A percentile compares a stretch with the other conserved stretches of the same genome.
phyloP scores from a whole-genome alignment of 2,113 vertebrate genomes.

The Pseudolaguvia tuberculata region DNA sequence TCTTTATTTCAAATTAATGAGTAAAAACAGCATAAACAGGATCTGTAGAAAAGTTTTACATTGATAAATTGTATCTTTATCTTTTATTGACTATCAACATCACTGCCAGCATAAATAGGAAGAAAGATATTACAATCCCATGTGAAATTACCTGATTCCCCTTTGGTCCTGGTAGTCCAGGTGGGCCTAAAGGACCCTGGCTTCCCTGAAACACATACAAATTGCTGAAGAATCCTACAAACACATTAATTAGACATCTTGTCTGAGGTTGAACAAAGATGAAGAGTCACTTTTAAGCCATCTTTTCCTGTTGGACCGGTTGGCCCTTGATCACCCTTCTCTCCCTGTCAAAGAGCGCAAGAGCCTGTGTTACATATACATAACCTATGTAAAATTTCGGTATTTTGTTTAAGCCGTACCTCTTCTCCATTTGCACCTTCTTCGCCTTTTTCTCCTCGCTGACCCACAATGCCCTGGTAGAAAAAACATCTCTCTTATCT shows the following conservation, averaged over 20 bases:
- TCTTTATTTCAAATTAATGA: not conserved
- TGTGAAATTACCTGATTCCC: constrained; percentile 72
- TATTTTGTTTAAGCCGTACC: constrained; percentile 57
- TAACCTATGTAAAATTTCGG: not conserved
- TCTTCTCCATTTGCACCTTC: constrained; percentile 68
- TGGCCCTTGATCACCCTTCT: constrained; percentile 72
- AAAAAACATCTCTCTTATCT: not conserved
- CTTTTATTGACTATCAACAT: not conserved
- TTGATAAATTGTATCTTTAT: not conserved
- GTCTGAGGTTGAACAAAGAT: not conserved
- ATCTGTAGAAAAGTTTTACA: not conserved
- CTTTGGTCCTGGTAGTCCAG: constrained; percentile 66
- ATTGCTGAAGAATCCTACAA: not conserved
- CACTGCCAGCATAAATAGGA: too few relatives aligned
- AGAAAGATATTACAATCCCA: not conserved
- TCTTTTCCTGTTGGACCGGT: constrained; percentile 69
- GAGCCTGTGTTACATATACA: not conserved
- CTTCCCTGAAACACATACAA: constrained; percentile 66
- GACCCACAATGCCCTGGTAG: constrained; percentile 69
- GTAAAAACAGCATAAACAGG: not conserved
- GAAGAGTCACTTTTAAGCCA: constrained; percentile 69
- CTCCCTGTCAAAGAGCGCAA: constrained; percentile 64
- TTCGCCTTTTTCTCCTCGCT: constrained; percentile 68
- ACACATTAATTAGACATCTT: not conserved
- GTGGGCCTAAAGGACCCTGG: constrained; percentile 62